Conservation (phyloP, 37 sponge, comb jelly and placozoan species). For the Chondrilla cf. caribensis region DNA sequence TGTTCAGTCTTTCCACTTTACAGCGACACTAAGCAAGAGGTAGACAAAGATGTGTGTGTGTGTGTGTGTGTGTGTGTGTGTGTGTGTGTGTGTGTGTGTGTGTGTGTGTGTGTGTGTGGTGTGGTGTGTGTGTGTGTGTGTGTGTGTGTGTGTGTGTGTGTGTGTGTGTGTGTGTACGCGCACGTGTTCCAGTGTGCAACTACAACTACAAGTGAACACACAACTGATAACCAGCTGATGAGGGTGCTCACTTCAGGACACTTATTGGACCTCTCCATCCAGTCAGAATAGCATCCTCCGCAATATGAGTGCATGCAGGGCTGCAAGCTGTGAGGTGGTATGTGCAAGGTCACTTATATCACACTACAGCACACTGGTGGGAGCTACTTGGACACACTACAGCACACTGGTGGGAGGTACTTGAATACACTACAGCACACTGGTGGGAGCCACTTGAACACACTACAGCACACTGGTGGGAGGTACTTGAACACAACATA, state of each 20-base stretch:
- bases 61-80: neutral
- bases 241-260: conserved; percentile 89
- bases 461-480: too few relatives aligned
- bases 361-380: too few relatives aligned
- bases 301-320: conserved; percentile 95
- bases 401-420: too few relatives aligned
- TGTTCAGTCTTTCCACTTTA: conserved; percentile 67
- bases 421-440: too few relatives aligned
- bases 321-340: conserved; percentile 75
- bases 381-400: too few relatives aligned
- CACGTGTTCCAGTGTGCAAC: too few relatives aligned
- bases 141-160: neutral
- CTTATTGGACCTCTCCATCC: conserved; percentile 79
- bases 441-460: too few relatives aligned
- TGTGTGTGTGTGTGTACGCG: neutral
- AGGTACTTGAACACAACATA: too few relatives aligned
- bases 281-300: conserved; percentile 91
- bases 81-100: neutral
- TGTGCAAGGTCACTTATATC: too few relatives aligned
- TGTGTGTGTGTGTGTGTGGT: neutral
- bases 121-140: neutral
- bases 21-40: conserved; percentile 61
- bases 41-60: neutral
- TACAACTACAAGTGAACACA: neutral
- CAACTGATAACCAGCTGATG: too few relatives aligned